These are phyloP conservation scores for Helarctos malayanus DNA, from an alignment of 2,797 vertebrate species.

Conservation along the genomic window DNA sequence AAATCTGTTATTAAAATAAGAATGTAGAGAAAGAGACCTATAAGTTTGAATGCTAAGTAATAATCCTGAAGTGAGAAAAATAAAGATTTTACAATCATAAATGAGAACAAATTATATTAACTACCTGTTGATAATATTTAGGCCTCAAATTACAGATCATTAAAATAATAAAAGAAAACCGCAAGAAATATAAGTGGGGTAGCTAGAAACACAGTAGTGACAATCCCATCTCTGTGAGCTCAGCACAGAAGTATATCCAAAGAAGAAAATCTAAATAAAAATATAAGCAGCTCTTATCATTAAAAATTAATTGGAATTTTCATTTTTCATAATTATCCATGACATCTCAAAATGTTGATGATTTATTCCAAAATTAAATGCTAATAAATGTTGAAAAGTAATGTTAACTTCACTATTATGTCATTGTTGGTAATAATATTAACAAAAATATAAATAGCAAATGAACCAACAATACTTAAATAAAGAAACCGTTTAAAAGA, in stretches of 20 bases:
- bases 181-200: not conserved
- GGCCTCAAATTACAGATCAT: not conserved
- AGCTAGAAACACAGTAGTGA: not conserved
- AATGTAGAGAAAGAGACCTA: not conserved
- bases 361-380: not conserved
- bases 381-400: not conserved
- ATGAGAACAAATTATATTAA: not conserved
- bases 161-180: not conserved
- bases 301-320: not conserved
- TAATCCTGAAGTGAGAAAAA: conserved; percentile 15
- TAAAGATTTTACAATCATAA: not conserved
- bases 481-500: not conserved
- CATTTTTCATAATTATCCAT: not conserved
- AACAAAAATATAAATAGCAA: conserved; percentile 21
- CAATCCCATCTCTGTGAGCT: not conserved
- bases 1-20: not conserved
- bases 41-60: not conserved
- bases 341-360: not conserved
- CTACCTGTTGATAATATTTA: not conserved
- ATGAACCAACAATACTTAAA: not conserved
- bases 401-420: not conserved
- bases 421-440: not conserved
- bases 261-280: not conserved
- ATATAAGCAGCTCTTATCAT: not conserved
- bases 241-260: not conserved